Evolutionary conservation across 1,140 invertebrate genomes (phyloP), one percentile per base, ranked within the genome.

Genomic region (Calycopis cecrops): DNA sequence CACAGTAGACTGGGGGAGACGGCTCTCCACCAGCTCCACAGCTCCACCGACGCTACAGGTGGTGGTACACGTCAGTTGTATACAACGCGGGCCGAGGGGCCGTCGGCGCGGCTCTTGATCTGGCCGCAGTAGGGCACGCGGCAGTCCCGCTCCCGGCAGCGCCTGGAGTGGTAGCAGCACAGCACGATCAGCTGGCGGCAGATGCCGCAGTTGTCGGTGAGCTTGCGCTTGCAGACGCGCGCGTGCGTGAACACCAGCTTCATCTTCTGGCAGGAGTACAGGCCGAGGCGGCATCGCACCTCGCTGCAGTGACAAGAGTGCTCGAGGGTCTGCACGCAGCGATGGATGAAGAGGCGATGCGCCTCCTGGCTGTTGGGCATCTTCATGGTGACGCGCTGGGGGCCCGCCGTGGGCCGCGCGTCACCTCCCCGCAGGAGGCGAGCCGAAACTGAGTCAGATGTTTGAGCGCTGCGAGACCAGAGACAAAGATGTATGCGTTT

Each of bases 181-280:
- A 42, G 12, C 3, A 42, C 14, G 11, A 42, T 12, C 40, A 42
- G 40, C 40, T 42, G 40, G 4, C 40, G 12, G 14, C 40, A 42
- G 14, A 42, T 16, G 0, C 40, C 40, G 14, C 40, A 42, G 40
- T 17, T 42, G 40, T 42, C 40, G 4, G 12, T 42, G n/a, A 42
- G 40, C 40, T 42, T 37, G 9, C 35, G 9, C 35, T 37, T 42
- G 40, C 40, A 12, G 40, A n/a, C 7, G 3, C 40, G 4, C 4
- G 12, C 40, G 14, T 12, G 40, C 4, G 40, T 17, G 40, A 42
- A 42, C 12, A 42, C 40, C 40, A 16, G 40, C 40, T 42, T 42
- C 40, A 42, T 42, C 40, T 18, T 44, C 16, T 44, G 40, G 16
- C 40, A 44, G 8, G 40, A 44, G 14, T 44, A 44, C 16, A 44